A percentile compares a stretch with the other conserved stretches of the same genome.
phyloP scores from a whole-genome alignment of 2,113 vertebrate genomes.

The Pycnonotus jocosus region DNA sequence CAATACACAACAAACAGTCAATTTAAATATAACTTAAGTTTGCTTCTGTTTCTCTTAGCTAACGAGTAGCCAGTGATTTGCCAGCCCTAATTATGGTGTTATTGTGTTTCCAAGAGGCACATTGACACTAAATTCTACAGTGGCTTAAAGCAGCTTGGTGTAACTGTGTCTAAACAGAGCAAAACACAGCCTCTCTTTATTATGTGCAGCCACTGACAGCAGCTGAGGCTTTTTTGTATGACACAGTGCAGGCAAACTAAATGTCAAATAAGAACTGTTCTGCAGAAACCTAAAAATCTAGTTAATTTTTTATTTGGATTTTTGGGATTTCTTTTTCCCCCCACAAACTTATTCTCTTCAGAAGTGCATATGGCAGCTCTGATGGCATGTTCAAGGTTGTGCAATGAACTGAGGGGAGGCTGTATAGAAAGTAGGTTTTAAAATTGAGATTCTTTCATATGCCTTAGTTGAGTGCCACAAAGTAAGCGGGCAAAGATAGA shows the following conservation, averaged over 20 bases:
- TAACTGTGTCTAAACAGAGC: background rate
- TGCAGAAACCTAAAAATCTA: background rate
- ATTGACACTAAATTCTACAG: background rate
- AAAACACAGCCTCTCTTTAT: background rate
- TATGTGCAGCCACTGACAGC: background rate
- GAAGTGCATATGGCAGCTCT: background rate
- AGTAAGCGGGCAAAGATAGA: background rate
- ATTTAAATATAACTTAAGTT: background rate
- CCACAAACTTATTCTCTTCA: background rate
- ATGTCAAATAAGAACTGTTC: background rate
- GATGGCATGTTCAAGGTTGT: background rate
- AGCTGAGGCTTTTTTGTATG: background rate
- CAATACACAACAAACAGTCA: background rate
- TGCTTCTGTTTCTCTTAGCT: conserved; percentile 5
- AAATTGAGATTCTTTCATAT: background rate
- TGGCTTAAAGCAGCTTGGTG: background rate
- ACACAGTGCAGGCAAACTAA: background rate
- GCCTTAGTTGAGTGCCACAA: background rate
- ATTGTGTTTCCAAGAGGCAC: conserved; percentile 12
- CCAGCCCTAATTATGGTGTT: background rate
- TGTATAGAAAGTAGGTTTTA: background rate
- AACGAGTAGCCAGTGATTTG: conserved; percentile 18
- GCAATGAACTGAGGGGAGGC: background rate
- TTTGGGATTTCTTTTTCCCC: background rate
- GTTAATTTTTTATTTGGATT: background rate